phyloP scores from a whole-genome alignment of 2,888 invertebrate genomes.

The Diaperis boleti region DNA sequence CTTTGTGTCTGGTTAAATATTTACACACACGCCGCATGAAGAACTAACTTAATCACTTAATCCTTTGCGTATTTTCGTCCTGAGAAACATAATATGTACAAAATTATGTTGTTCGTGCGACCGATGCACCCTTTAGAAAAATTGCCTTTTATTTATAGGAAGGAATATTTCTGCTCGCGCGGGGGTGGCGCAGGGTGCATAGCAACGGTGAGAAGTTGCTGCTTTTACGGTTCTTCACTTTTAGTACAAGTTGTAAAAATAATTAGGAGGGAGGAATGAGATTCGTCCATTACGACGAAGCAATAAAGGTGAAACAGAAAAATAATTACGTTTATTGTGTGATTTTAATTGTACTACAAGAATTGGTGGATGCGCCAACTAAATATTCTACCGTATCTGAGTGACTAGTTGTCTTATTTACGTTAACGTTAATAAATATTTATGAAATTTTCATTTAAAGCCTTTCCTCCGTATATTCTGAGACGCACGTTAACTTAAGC shows the following conservation, averaged over 20 bases:
- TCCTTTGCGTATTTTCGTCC: conserved; percentile 1
- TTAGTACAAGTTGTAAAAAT: not conserved
- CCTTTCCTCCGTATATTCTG: too few species aligned
- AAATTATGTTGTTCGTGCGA: not conserved
- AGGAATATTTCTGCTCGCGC: not conserved
- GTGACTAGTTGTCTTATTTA: too few species aligned
- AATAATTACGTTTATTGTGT: too few species aligned
- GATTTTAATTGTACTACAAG: too few species aligned
- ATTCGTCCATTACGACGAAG: not conserved
- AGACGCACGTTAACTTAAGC: too few species aligned
- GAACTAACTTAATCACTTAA: not conserved
- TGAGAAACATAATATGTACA: not conserved
- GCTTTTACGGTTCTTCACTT: not conserved
- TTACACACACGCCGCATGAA: not conserved
- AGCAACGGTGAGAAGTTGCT: not conserved
- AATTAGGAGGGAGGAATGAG: not conserved
- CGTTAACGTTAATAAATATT: too few species aligned
- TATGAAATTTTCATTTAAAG: too few species aligned
- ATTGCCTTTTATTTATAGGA: conserved; percentile 10
- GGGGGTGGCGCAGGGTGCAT: not conserved
- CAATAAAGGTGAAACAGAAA: not conserved
- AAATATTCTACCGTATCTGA: too few species aligned
- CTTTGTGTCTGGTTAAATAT: conserved; percentile 1
- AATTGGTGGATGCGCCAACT: too few species aligned
- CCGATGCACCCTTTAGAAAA: not conserved